Conservation (phyloP, 2,797 vertebrate genomes). For the Pogoniulus pusillus region DNA sequence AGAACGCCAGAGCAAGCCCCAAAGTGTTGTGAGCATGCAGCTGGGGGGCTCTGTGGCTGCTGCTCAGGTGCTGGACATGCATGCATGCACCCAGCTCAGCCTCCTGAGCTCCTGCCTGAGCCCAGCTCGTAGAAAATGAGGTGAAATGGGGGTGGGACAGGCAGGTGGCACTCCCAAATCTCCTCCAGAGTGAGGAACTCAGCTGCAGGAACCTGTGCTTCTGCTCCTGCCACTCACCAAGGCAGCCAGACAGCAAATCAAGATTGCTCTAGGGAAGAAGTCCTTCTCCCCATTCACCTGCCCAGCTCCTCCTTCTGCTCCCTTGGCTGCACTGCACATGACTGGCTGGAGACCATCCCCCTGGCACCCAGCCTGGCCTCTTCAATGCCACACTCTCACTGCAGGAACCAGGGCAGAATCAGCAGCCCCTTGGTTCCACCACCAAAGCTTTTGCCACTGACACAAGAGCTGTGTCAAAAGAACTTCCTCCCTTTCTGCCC, state of each 20-base stretch:
- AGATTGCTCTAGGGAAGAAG: too few relatives aligned
- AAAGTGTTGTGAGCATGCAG: not conserved
- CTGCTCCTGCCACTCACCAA: not conserved
- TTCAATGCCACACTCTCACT: not conserved
- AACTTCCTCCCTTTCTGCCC: not conserved
- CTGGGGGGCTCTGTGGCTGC: not conserved
- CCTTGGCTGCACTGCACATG: accelerated
- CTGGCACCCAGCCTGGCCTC: not conserved
- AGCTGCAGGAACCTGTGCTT: not conserved
- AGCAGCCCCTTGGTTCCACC: not conserved
- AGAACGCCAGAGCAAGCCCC: not conserved
- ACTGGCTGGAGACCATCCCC: not conserved
- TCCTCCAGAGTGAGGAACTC: not conserved
- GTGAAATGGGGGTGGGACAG: not conserved
- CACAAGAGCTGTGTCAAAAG: not conserved
- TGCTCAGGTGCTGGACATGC: not conserved
- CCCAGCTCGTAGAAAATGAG: not conserved
- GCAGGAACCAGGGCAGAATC: not conserved
- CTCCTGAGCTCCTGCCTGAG: not conserved
- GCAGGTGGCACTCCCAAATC: not conserved
- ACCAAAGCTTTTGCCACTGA: not conserved
- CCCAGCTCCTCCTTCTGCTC: not conserved
- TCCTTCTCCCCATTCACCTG: not conserved
- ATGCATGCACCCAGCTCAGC: not conserved
- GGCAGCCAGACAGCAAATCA: not conserved